Evolutionary conservation across 1,140 invertebrate species (phyloP).

Genomic region (Aphis craccivora): DNA sequence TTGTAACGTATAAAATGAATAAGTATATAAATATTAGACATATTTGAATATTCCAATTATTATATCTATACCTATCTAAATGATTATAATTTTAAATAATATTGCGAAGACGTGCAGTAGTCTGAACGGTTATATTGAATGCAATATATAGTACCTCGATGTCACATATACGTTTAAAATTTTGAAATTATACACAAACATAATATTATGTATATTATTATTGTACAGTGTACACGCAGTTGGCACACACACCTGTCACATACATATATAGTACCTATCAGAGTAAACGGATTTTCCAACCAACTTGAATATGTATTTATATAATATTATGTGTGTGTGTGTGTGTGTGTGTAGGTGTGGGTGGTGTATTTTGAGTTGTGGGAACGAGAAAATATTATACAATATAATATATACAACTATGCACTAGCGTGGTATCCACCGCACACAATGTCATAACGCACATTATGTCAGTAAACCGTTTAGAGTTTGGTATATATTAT

Average conservation of each 20-base stretch:
- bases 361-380: neutral
- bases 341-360: too few species aligned
- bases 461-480: neutral
- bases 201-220: neutral
- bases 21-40: too few species aligned
- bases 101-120: too few species aligned
- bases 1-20: too few species aligned
- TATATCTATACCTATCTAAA: too few species aligned
- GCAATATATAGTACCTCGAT: too few species aligned
- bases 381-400: neutral
- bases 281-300: neutral
- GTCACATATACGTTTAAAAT: too few species aligned
- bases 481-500: neutral
- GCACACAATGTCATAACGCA: neutral
- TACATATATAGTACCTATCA: neutral
- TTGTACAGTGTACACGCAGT: neutral
- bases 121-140: too few species aligned
- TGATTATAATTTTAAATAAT: too few species aligned
- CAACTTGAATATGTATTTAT: neutral
- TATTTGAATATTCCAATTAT: too few species aligned
- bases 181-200: too few species aligned
- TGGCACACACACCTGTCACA: neutral
- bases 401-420: neutral
- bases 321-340: neutral
- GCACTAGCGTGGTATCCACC: neutral